A percentile compares a stretch with the other conserved stretches of the same genome.
Evolutionary conservation across 2,797 vertebrate genomes (phyloP).

Genomic region (Characodon lateralis): DNA sequence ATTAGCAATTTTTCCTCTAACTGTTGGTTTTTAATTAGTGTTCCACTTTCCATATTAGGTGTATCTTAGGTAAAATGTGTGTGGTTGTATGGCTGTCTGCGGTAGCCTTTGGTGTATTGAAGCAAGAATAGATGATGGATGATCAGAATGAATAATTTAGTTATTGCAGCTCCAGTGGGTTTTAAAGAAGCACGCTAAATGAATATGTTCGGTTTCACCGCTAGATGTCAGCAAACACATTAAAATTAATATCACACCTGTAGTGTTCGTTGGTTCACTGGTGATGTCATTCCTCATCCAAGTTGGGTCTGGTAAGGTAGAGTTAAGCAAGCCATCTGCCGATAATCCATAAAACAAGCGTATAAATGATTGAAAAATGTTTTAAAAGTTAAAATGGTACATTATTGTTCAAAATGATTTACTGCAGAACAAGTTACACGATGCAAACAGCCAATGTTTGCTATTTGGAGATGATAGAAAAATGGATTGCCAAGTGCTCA

Average conservation of each 20-base stretch:
- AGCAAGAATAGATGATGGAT: neutral
- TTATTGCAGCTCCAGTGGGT: neutral
- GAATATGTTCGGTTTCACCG: conserved; percentile 20
- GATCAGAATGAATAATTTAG: neutral
- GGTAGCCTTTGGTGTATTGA: neutral
- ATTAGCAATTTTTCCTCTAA: neutral
- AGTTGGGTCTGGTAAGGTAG: conserved; percentile 16
- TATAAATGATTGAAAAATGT: neutral
- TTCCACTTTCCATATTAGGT: neutral
- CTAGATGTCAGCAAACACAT: conserved; percentile 45
- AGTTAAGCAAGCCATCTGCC: conserved; percentile 18
- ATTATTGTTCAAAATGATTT: neutral
- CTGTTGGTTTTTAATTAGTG: neutral
- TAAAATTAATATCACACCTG: conserved; percentile 34
- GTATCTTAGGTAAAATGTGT: neutral
- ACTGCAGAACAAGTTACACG: neutral
- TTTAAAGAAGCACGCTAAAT: neutral
- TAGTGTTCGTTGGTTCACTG: conserved; percentile 29
- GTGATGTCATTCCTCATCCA: conserved; percentile 19
- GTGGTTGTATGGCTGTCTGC: neutral
- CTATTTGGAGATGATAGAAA: neutral
- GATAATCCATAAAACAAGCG: neutral
- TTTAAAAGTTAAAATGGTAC: neutral
- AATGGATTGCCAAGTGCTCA: neutral
- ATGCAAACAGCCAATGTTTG: neutral